Percentiles rank a stretch among this genome's conserved stretches.
phyloP scores from a whole-genome alignment of 2,797 vertebrate genomes.

The Anabas testudineus region DNA sequence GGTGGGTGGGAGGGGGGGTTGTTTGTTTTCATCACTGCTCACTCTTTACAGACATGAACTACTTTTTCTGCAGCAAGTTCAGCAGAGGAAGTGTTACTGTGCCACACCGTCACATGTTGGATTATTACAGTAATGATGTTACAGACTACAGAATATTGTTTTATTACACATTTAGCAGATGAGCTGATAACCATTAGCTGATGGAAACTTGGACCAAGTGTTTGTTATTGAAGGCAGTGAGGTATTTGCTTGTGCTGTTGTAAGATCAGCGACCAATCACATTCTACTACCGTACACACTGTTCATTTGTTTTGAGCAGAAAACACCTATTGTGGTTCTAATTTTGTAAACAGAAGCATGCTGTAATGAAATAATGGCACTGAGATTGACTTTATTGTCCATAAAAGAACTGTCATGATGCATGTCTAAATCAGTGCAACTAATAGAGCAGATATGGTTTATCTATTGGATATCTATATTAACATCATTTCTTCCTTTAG shows the following conservation, averaged over 20 bases:
- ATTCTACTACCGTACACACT: too few species aligned
- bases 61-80: conserved; percentile 12
- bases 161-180: background rate
- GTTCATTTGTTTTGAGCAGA: background rate
- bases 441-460: background rate
- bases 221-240: background rate
- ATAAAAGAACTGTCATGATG: background rate
- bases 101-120: background rate
- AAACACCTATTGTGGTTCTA: background rate
- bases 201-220: background rate
- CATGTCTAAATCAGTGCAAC: background rate
- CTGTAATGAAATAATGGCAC: background rate
- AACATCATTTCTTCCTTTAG: background rate
- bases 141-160: background rate
- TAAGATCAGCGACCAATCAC: background rate
- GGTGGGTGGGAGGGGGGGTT: conserved; percentile 10
- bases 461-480: too few species aligned
- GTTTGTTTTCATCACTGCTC: conserved; percentile 66
- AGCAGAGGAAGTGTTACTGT: background rate
- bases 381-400: background rate
- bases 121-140: background rate
- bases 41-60: conserved; percentile 43
- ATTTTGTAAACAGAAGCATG: background rate
- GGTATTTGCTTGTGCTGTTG: background rate
- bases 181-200: background rate